Base-by-base conservation (phyloP, 2,113 vertebrate species). In the Etheostoma spectabile region DNA sequence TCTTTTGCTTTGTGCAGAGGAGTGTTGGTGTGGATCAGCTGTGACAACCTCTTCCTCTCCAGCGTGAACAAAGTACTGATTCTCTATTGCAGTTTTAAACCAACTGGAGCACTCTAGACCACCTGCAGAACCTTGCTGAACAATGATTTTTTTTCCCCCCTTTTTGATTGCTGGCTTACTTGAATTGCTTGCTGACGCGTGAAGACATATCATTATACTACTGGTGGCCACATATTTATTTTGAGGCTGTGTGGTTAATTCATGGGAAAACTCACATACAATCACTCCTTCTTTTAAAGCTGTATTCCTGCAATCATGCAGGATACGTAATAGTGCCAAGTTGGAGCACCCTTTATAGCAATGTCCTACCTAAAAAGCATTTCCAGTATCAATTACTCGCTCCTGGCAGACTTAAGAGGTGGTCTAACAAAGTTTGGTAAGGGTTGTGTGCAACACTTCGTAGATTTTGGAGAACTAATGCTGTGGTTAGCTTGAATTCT, bases 181-280 rank as follows among this genome's bases (percentile, higher is more conserved):
- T 70, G n/a, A 52, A 49, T 62, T 11, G 0, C 24, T 30, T 38
- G 48, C 48, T 69, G 27, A 64, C 1, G 27, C 61, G 55, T 60
- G 5, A 3, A 33, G 21, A 21, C 19, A 30, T 30, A 48, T 33
- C 13, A 35, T 67, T 80, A 55, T 70, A 24, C 46, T 33, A 48
- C 45, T 33, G 38, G 57, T 16, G 74, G 60, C 12, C 63, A 46
- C 56, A 73, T 81, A 15, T 53, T 74, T 80, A 64, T 57, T 74
- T 66, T 62, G n/a, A 55, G 46, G 48, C 21, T 62, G 12, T 51
- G 55, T 24, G 38, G 49, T 24, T 65, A 21, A 52, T 62, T 67
- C 21, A 46, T 27, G 42, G 51, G 18, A 7, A 66, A 60, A 45
- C 45, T 52, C 45, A 77, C 4, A 57, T 7, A 60, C 12, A 66